Evolutionary conservation across 2,113 vertebrate genomes (phyloP).

Genomic region (Xenotilapia leptura): DNA sequence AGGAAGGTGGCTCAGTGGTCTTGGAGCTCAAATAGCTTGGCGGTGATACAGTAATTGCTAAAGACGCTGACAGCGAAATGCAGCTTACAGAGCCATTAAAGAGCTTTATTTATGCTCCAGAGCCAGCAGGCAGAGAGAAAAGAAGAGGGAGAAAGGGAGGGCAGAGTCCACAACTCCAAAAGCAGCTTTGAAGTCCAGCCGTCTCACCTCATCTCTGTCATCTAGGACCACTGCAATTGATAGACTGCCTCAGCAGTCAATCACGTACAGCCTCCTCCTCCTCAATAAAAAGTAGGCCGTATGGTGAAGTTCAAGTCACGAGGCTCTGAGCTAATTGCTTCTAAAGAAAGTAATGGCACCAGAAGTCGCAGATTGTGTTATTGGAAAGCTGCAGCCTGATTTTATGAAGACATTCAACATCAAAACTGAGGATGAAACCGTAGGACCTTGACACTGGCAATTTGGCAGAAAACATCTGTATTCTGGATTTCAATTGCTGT

Average conservation of each 20-base stretch:
- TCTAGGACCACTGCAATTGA: conserved; percentile 52
- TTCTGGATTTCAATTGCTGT: conserved; percentile 34
- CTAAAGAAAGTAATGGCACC: conserved; percentile 50
- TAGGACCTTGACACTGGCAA: conserved; percentile 43
- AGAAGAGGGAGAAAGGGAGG: conserved; percentile 49
- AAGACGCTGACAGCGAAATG: conserved; percentile 72
- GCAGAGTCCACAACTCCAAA: conserved; percentile 58
- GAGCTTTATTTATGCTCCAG: conserved; percentile 71
- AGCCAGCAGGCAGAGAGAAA: conserved; percentile 42
- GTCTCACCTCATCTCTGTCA: conserved; percentile 69
- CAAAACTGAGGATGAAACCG: conserved; percentile 29
- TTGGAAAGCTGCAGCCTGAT: conserved; percentile 17
- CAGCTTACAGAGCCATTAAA: conserved; percentile 72
- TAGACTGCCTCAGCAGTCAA: conserved; percentile 51
- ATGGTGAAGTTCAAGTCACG: conserved; percentile 55
- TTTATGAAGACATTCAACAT: conserved; percentile 52
- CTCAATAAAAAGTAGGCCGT: conserved; percentile 15
- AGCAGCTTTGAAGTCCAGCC: conserved; percentile 68
- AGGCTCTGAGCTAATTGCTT: conserved; percentile 43
- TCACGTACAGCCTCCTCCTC: conserved; percentile 22
- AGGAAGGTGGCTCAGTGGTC: conserved; percentile 49
- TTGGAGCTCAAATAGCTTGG: conserved; percentile 47
- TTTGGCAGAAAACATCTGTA: conserved; percentile 56
- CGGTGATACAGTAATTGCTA: conserved; percentile 67
- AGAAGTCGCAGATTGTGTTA: conserved; percentile 43